A percentile compares a stretch with the other conserved stretches of the same genome.
Evolutionary conservation across 1,140 invertebrate genomes (phyloP).

Genomic region (Dolichoris vasculosae): DNA sequence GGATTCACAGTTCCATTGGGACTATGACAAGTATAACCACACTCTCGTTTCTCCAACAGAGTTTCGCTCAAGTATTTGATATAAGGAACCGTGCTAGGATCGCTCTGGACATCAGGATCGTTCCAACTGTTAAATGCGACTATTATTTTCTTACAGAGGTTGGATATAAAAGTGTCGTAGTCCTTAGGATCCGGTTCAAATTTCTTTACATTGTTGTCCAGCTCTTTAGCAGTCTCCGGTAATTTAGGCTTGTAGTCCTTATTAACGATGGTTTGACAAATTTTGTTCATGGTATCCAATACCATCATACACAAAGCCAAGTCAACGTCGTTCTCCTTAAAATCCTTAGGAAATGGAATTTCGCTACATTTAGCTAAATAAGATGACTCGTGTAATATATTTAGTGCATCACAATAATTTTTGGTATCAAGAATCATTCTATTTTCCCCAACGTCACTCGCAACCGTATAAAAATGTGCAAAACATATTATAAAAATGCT

Average conservation of each 20-base stretch:
- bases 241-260: neutral
- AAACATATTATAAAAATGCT: constrained; percentile 8
- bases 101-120: neutral
- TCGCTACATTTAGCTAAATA: constrained; percentile 1
- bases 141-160: constrained; percentile 20
- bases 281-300: constrained; percentile 27
- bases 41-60: neutral
- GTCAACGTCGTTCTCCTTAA: neutral
- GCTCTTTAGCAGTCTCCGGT: neutral
- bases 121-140: neutral
- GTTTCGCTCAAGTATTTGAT: constrained; percentile 11
- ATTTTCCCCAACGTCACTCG: neutral
- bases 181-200: constrained; percentile 8
- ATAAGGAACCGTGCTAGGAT: neutral
- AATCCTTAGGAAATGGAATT: neutral
- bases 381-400: constrained; percentile 20
- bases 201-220: constrained; percentile 28
- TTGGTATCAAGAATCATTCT: neutral
- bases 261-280: constrained; percentile 1
- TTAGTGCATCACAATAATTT: constrained; percentile 18
- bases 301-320: constrained; percentile 25
- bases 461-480: neutral
- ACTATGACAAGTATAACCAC: constrained; percentile 19
- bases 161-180: neutral
- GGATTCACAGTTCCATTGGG: neutral